Percentiles rank a stretch among this genome's conserved stretches.
phyloP scores from a whole-genome alignment of 2,797 vertebrate genomes.

The Siniperca scherzeri region DNA sequence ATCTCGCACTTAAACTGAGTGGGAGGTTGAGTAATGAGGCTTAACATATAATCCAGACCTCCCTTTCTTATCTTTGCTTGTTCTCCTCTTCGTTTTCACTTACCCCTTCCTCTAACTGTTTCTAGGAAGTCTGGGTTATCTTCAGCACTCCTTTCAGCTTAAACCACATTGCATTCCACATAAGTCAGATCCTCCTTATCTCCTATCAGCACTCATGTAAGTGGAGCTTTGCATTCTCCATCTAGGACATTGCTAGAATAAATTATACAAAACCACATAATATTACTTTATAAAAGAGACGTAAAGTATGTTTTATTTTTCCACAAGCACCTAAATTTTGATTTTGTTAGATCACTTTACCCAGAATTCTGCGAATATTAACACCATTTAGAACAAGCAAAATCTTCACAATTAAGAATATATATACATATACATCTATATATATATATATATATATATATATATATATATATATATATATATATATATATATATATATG shows the following conservation, averaged over 20 bases:
- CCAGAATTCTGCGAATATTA: background rate
- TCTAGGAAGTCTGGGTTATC: slow-evolving; percentile 54
- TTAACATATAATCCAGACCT: slow-evolving; percentile 62
- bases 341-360: background rate
- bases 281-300: background rate
- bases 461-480: no score
- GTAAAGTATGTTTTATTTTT: background rate
- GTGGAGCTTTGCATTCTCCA: slow-evolving; percentile 7
- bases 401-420: background rate
- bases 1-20: slow-evolving; percentile 48
- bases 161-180: slow-evolving; percentile 58
- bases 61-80: slow-evolving; percentile 61
- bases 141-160: slow-evolving; percentile 34
- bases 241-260: background rate
- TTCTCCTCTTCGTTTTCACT: slow-evolving; percentile 45
- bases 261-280: background rate
- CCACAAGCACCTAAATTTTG: background rate
- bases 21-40: slow-evolving; percentile 63
- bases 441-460: no score
- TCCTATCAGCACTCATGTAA: slow-evolving; percentile 34
- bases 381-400: background rate
- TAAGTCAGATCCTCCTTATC: slow-evolving; percentile 49
- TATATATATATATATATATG: no score
- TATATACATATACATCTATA: background rate
- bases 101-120: slow-evolving; percentile 40